Percentiles rank a stretch among this genome's conserved stretches.
Conservation (phyloP, 2,797 vertebrate genomes). For the Brachymystax lenok region DNA sequence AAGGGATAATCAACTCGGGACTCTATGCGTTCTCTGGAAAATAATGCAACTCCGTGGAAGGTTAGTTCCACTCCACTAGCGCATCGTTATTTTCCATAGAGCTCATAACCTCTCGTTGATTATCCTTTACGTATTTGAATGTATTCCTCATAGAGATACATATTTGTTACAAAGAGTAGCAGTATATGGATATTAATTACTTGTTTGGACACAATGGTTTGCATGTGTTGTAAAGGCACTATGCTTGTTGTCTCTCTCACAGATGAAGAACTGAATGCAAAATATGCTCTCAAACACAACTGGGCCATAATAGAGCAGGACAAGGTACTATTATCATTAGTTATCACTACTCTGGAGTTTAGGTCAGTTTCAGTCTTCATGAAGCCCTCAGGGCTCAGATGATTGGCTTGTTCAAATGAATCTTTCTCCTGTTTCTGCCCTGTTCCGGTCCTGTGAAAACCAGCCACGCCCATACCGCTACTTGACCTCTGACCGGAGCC, state of each 20-base stretch:
- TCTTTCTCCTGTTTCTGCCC: slow-evolving; percentile 5
- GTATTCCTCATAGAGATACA: neutral
- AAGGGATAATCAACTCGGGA: too few species aligned
- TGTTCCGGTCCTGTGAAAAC: slow-evolving; percentile 14
- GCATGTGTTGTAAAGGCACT: neutral
- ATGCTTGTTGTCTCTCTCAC: slow-evolving; percentile 18
- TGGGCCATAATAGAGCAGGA: slow-evolving; percentile 67
- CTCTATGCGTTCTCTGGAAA: too few species aligned
- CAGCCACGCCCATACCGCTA: slow-evolving; percentile 36
- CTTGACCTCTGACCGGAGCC: slow-evolving; percentile 32
- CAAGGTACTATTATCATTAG: slow-evolving; percentile 52
- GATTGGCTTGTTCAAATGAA: neutral
- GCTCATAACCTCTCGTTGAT: too few species aligned
- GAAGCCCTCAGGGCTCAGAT: neutral
- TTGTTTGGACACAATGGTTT: neutral
- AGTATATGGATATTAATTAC: neutral
- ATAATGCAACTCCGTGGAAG: too few species aligned
- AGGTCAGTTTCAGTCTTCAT: neutral
- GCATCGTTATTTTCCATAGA: too few species aligned
- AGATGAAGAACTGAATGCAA: slow-evolving; percentile 37
- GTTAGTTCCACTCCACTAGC: too few species aligned
- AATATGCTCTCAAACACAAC: slow-evolving; percentile 20
- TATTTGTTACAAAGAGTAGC: neutral
- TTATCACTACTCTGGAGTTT: neutral
- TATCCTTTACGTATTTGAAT: neutral